phyloP scores from a whole-genome alignment of 2,797 vertebrate genomes.

The Rhabdomys pumilio region DNA sequence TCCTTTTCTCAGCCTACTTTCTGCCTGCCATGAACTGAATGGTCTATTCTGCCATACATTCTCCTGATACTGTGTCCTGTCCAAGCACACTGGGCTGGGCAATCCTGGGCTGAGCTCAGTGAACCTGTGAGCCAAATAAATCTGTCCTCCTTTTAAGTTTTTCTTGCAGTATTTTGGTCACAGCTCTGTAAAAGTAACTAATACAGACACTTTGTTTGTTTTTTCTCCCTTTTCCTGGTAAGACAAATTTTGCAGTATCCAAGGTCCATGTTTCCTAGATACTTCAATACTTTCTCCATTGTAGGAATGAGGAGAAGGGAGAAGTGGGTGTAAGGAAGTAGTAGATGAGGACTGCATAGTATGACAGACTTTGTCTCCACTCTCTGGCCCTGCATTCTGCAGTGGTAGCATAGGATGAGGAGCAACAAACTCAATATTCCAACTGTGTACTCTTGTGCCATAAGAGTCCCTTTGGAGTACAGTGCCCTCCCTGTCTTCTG shows the following conservation, averaged over 20 bases:
- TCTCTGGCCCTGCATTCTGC: not conserved
- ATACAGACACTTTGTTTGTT: not conserved
- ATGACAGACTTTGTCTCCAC: not conserved
- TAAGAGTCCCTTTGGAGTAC: not conserved
- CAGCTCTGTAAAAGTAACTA: not conserved
- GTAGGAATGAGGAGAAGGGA: not conserved
- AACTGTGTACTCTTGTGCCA: not conserved
- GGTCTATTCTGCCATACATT: not conserved
- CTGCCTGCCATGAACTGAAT: not conserved
- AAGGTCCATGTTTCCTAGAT: not conserved
- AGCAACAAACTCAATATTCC: not conserved
- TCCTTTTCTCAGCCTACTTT: not conserved
- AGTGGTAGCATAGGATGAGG: not conserved
- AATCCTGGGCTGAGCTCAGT: not conserved
- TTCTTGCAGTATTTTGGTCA: not conserved
- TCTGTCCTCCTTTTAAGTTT: not conserved
- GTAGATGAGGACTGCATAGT: rapidly evolving
- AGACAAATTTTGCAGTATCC: not conserved
- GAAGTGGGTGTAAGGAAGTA: not conserved
- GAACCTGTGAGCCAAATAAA: not conserved
- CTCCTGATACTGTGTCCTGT: not conserved
- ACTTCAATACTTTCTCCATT: not conserved
- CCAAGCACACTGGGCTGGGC: not conserved
- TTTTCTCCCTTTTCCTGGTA: not conserved
- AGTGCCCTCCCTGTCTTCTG: not conserved